phyloP scores from a whole-genome alignment of 2,888 invertebrate species.

The Amphimallon solstitiale region DNA sequence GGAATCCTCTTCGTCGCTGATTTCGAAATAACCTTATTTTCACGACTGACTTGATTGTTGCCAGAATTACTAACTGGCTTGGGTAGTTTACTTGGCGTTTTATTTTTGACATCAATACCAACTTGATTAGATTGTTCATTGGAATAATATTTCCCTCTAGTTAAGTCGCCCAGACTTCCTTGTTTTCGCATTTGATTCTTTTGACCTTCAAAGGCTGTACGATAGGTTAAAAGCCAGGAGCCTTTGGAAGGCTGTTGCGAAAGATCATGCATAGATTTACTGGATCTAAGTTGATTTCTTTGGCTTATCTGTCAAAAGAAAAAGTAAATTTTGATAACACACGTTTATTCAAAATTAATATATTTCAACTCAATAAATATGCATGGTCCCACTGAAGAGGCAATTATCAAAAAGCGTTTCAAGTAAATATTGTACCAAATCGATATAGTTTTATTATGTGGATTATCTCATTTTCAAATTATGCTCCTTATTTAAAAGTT shows the following conservation, averaged over 20 bases:
- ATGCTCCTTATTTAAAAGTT: too few species aligned
- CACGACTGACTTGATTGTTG: too few species aligned
- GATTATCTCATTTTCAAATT: too few species aligned
- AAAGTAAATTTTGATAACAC: too few species aligned
- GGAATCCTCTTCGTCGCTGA: not conserved
- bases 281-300: not conserved
- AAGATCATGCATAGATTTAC: conserved; percentile 9
- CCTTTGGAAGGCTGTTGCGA: conserved; percentile 11
- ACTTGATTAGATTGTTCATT: conserved; percentile 4
- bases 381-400: too few species aligned
- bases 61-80: not conserved
- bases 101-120: not conserved
- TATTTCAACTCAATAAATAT: too few species aligned
- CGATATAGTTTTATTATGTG: too few species aligned
- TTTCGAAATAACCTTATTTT: not conserved
- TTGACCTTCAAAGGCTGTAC: not conserved
- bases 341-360: too few species aligned
- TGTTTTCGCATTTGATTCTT: conserved; percentile 8
- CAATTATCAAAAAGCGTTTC: too few species aligned
- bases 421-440: too few species aligned
- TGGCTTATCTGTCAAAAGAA: not conserved
- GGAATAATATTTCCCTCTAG: not conserved
- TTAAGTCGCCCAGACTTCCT: not conserved
- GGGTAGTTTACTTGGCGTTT: not conserved
- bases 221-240: conserved; percentile 10